These are phyloP conservation scores for Adelosebastes latens DNA, from an alignment of 2,797 vertebrate species.

Conservation along the genomic window DNA sequence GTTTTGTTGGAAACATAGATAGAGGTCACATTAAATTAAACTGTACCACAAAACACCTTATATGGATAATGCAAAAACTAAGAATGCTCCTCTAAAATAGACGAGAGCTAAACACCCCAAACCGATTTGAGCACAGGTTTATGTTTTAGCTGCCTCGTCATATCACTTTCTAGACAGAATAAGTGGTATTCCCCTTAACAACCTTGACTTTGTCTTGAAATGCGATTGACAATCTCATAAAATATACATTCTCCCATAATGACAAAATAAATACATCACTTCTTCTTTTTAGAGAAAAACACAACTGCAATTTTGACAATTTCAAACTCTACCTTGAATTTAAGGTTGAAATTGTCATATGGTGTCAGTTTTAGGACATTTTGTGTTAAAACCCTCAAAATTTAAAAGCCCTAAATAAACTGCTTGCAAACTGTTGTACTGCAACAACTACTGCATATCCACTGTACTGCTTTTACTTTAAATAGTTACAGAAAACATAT, in stretches of 20 bases:
- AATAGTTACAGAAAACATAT: background rate
- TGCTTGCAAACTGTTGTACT: background rate
- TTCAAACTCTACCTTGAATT: background rate
- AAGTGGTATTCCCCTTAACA: background rate
- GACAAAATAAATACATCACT: background rate
- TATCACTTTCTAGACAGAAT: background rate
- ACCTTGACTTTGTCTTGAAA: background rate
- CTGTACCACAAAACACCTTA: background rate
- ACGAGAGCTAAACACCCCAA: background rate
- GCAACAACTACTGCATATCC: background rate
- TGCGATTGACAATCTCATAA: background rate
- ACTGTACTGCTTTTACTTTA: background rate
- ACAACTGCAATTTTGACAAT: background rate
- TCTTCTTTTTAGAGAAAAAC: background rate
- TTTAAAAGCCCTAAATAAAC: background rate
- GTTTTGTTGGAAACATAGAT: background rate
- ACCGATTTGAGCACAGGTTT: background rate
- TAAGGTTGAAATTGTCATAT: background rate
- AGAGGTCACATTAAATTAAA: background rate
- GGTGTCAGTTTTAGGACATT: background rate
- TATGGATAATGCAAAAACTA: background rate
- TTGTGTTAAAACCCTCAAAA: background rate
- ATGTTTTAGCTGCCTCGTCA: background rate
- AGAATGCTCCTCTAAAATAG: background rate
- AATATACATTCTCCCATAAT: constrained; percentile 1